These are phyloP conservation scores for Folsomia manolachei DNA, from an alignment of 2,888 invertebrate species.

Conservation along the genomic window DNA sequence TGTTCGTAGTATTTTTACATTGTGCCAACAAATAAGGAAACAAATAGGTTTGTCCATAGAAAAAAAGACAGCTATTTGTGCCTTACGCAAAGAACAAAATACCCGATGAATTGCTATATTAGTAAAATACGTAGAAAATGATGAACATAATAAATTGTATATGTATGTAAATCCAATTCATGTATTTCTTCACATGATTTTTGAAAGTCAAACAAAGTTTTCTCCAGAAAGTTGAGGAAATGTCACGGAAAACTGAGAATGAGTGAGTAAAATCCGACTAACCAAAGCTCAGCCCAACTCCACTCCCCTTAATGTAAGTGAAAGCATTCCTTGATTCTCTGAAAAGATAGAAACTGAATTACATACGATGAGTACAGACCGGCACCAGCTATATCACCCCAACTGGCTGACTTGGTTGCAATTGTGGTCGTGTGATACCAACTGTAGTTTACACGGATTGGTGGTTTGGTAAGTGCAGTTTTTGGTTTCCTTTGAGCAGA, in stretches of 20 bases:
- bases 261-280: not conserved
- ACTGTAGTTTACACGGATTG: not conserved
- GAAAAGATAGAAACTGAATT: not conserved
- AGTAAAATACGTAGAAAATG: too few relatives aligned
- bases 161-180: constrained; percentile 6
- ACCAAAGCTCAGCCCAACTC: not conserved
- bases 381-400: too few relatives aligned
- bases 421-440: not conserved
- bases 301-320: not conserved
- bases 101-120: too few relatives aligned
- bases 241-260: not conserved
- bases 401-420: not conserved
- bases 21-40: too few relatives aligned
- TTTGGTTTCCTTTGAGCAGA: not conserved
- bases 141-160: not conserved
- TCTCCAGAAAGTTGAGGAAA: not conserved
- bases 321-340: not conserved
- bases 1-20: too few relatives aligned
- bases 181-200: constrained; percentile 16
- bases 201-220: not conserved
- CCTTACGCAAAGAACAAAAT: too few relatives aligned
- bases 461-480: not conserved
- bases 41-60: too few relatives aligned
- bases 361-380: too few relatives aligned
- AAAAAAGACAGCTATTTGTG: too few relatives aligned